phyloP scores from a whole-genome alignment of 1,140 invertebrate genomes.

The Calliopsis andreniformis region DNA sequence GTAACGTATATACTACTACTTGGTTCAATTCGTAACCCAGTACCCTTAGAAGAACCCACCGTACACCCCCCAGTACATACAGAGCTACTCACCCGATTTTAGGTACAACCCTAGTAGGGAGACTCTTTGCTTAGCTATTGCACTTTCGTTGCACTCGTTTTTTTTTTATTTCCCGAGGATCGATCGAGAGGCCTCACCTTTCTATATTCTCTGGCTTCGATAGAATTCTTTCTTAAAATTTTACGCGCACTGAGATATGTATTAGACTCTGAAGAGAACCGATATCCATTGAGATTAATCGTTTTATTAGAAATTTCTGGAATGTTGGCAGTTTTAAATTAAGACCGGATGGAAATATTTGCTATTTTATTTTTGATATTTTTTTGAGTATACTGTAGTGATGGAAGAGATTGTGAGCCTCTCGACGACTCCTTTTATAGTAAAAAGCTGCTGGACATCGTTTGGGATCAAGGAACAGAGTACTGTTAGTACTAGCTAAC shows the following conservation, averaged over 20 bases:
- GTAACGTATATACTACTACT: constrained; percentile 15
- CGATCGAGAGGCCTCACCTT: constrained; percentile 7
- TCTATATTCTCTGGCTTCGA: not conserved
- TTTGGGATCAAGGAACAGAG: not conserved
- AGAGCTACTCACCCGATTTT: constrained; percentile 53
- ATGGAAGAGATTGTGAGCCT: not conserved
- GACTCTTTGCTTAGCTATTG: constrained; percentile 62
- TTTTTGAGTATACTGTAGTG: not conserved
- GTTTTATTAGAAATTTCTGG: too few relatives aligned
- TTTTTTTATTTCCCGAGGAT: constrained; percentile 9
- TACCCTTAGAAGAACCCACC: constrained; percentile 49
- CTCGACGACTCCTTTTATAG: constrained; percentile 19
- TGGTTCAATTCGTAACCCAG: constrained; percentile 30
- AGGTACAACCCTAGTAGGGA: constrained; percentile 56
- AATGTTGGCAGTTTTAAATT: too few relatives aligned
- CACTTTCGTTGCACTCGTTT: constrained; percentile 59
- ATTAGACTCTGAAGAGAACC: not conserved
- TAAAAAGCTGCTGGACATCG: not conserved
- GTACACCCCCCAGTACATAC: constrained; percentile 52
- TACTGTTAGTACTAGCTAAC: too few relatives aligned
- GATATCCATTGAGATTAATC: not conserved
- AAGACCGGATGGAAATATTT: too few relatives aligned
- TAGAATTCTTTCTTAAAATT: too few relatives aligned
- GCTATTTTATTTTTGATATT: not conserved
- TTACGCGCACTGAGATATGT: too few relatives aligned